phyloP scores from a whole-genome alignment of 2,797 vertebrate genomes.

The Bothrops alternatus region DNA sequence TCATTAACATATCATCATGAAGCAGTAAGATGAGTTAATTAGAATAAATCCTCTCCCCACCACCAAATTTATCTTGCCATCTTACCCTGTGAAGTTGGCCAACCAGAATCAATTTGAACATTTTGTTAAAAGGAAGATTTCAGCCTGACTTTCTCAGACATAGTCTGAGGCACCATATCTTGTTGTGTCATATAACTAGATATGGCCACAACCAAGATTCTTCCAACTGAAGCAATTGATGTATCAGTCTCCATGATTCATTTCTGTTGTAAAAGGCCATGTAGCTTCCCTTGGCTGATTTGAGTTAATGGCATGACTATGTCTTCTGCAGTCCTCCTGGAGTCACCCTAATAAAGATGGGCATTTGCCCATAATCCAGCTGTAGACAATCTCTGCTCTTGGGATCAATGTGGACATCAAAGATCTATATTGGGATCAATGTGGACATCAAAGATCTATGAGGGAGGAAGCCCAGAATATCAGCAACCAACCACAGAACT shows the following conservation, averaged over 20 bases:
- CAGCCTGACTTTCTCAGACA: not conserved
- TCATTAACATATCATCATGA: not conserved
- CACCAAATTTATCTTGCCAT: not conserved
- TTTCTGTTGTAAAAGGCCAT: constrained; percentile 4
- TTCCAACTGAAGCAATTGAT: not conserved
- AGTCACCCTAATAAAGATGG: constrained; percentile 23
- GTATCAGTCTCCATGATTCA: not conserved
- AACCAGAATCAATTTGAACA: not conserved
- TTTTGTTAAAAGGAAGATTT: not conserved
- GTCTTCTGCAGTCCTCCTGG: not conserved
- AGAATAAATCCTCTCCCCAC: not conserved
- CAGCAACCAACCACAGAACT: not conserved
- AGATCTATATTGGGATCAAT: constrained; percentile 42
- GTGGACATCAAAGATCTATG: not conserved
- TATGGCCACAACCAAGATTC: not conserved
- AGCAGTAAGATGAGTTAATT: not conserved
- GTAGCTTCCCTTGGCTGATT: not conserved
- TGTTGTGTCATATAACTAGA: not conserved
- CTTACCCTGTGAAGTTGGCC: not conserved
- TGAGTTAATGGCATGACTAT: constrained; percentile 4
- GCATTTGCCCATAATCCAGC: not conserved
- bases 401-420: constrained; percentile 30
- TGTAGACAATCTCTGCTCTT: constrained; percentile 14
- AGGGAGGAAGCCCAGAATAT: not conserved
- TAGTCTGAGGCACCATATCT: not conserved